Conservation (phyloP, 2,113 vertebrate genomes). For the Neolamprologus devosi region DNA sequence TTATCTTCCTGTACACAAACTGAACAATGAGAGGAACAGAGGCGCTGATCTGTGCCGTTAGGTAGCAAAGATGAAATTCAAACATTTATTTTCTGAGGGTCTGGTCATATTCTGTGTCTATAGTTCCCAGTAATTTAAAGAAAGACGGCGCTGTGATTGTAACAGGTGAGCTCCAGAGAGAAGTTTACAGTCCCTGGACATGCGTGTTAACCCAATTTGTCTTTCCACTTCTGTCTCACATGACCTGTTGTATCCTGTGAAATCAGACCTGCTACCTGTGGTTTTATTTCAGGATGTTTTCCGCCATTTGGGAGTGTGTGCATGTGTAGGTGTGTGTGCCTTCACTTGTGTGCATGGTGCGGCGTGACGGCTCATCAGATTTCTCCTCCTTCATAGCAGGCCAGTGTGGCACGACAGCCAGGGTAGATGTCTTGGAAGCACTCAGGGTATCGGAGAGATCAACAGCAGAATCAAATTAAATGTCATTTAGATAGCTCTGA, state of each 20-base stretch:
- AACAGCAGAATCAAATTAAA: constrained; percentile 77
- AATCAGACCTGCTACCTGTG: constrained; percentile 61
- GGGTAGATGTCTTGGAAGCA: constrained; percentile 71
- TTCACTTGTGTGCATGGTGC: constrained; percentile 31
- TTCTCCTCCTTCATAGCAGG: constrained; percentile 58
- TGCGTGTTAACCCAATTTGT: constrained; percentile 59
- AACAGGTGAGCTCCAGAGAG: neutral
- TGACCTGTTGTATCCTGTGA: constrained; percentile 67
- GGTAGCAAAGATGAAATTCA: neutral
- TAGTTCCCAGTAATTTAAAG: neutral
- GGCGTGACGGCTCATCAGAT: constrained; percentile 66
- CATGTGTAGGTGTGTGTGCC: neutral
- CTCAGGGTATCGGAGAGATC: constrained; percentile 70
- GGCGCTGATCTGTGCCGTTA: neutral
- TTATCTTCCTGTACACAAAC: neutral
- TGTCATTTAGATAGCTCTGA: constrained; percentile 75
- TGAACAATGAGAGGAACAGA: neutral
- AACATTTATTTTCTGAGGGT: neutral
- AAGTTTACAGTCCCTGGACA: neutral
- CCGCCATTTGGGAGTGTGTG: constrained; percentile 34
- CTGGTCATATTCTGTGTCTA: neutral
- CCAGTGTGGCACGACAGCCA: constrained; percentile 47
- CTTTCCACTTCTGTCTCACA: constrained; percentile 62
- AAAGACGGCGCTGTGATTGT: neutral
- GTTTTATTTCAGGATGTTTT: constrained; percentile 78